Evolutionary conservation across 1,140 invertebrate genomes (phyloP), one percentile per base, ranked within the genome.

Genomic region (Polyergus mexicanus): DNA sequence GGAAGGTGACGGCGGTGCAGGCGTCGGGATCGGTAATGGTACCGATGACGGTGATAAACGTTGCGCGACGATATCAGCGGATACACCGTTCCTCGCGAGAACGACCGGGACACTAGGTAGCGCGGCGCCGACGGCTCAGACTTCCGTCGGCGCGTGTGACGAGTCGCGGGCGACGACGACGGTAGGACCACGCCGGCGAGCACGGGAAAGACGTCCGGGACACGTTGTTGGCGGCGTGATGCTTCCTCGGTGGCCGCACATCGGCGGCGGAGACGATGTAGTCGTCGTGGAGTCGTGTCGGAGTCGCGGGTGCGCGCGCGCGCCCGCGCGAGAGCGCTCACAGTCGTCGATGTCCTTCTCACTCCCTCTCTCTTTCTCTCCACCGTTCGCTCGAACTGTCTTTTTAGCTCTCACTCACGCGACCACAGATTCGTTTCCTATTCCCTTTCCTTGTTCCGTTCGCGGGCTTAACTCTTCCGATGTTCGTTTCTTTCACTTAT

Each of bases 211-310:
- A 54, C 84, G 77, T 58, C 87, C 84, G 74, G 71, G 76, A 66
- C 56, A 84, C 68, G 89, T 68, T 78, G 88, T 87, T 87, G 74
- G 88, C 74, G 75, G 85, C 68, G 75, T 41, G 41, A 19, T 72
- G 86, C 75, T 51, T 66, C 63, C 72, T 76, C 88, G 88, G 56
- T 72, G 85, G 60, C 47, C 89, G 86, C 65, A 84, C 88, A 90
- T 90, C 89, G 75, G 84, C 86, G 62, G 54, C 28, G 13, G 7
- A 22, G 65, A 22, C n/a, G 47, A 13, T 11, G 63, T 44, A 62
- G 58, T 16, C 56, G 71, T 44, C 68, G n/a, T 25, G 16, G 22
- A 71, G 44, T 71, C 68, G 71, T 74, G 38, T 68, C 41, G 72
- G 54, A 63, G 60, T 75, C 62, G 77, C 54, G 47, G 22, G 78